Percentiles rank a stretch among this genome's conserved stretches.
Conservation (phyloP, 2,113 vertebrate genomes). For the Planiliza haematocheilus region DNA sequence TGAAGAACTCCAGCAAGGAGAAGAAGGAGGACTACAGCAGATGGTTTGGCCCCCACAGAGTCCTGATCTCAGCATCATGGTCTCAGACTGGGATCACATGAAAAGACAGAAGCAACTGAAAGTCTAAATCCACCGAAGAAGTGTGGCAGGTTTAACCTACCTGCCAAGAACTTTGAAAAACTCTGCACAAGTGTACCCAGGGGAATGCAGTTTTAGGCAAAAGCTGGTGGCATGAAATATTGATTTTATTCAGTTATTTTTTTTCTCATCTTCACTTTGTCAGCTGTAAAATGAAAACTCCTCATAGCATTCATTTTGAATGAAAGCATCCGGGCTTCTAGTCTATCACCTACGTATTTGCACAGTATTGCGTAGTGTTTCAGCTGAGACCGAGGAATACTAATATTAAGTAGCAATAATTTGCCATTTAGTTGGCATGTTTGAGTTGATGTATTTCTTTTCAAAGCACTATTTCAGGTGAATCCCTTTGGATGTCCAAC, state of each 20-base stretch:
- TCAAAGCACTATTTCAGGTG: slow-evolving; percentile 2
- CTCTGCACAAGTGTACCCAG: neutral
- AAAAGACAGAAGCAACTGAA: neutral
- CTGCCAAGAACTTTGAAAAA: slow-evolving; percentile 1
- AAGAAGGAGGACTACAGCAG: slow-evolving; percentile 1
- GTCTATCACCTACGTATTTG: neutral
- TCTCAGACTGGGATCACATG: neutral
- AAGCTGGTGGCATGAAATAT: neutral
- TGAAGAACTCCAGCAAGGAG: neutral
- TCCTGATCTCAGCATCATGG: neutral
- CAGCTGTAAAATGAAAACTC: neutral
- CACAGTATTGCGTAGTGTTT: neutral
- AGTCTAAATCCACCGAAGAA: neutral
- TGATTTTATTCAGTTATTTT: neutral
- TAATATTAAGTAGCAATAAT: too few species aligned
- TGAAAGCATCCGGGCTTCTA: neutral
- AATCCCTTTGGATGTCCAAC: slow-evolving; percentile 35
- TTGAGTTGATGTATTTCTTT: neutral
- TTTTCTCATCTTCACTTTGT: slow-evolving; percentile 1
- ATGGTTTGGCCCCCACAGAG: slow-evolving; percentile 7
- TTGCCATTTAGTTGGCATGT: neutral
- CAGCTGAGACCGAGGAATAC: neutral
- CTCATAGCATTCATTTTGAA: too few species aligned
- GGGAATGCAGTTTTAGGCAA: neutral
- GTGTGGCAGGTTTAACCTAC: neutral